These are phyloP conservation scores for Acanthosoma haemorrhoidale DNA, from an alignment of 2,888 invertebrate genomes.

Conservation along the genomic window DNA sequence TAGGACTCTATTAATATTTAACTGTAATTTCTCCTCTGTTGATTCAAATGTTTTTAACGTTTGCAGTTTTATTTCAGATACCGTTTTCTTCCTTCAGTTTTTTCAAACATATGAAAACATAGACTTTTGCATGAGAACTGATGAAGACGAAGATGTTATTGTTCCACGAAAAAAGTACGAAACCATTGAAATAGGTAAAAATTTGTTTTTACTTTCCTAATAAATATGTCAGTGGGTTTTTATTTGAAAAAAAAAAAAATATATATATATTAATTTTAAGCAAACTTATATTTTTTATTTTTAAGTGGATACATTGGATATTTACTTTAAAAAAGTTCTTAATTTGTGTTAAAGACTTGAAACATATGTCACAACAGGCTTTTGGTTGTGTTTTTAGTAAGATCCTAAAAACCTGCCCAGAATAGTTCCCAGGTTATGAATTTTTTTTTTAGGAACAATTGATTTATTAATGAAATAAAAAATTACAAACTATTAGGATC, in stretches of 20 bases:
- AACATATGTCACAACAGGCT: too few relatives aligned
- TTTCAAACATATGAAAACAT: not conserved
- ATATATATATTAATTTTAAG: not conserved
- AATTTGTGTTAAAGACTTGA: too few relatives aligned
- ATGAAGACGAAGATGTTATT: conserved; percentile 60
- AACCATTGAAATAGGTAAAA: conserved; percentile 17
- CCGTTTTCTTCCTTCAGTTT: conserved; percentile 24
- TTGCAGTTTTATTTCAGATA: conserved; percentile 31
- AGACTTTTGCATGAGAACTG: conserved; percentile 34
- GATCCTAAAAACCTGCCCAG: too few relatives aligned
- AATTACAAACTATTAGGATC: too few relatives aligned
- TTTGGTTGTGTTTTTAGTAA: too few relatives aligned
- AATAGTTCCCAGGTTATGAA: too few relatives aligned
- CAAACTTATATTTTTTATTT: not conserved
- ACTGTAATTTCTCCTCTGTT: too few relatives aligned
- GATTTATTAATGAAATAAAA: too few relatives aligned
- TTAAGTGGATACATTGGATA: too few relatives aligned
- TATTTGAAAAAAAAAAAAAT: not conserved
- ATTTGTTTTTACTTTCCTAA: not conserved
- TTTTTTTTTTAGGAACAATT: too few relatives aligned
- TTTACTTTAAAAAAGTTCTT: too few relatives aligned
- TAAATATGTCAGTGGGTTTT: not conserved
- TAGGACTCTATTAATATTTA: too few relatives aligned
- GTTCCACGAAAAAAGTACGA: conserved; percentile 48
- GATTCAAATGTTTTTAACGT: not conserved